Evolutionary conservation across 2,888 invertebrate genomes (phyloP), one percentile per base, ranked within the genome.

Genomic region (Limnephilus marmoratus): DNA sequence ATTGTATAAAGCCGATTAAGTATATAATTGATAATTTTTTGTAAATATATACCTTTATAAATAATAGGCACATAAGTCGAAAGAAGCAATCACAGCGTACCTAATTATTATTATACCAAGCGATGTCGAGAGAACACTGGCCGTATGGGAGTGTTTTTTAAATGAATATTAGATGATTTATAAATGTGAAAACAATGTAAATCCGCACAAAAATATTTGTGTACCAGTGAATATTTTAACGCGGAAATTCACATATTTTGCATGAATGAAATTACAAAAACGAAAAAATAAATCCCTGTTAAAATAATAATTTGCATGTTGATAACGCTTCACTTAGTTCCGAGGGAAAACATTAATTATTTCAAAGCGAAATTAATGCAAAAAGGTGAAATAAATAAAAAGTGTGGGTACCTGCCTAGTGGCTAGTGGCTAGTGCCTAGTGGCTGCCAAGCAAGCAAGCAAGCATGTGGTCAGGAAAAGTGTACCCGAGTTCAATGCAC

Each of bases 291-390:
- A 68, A 68, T 68, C 24, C n/a, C 24, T 68, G 68, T n/a, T 68
- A 68, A 68, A 68, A 68, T 68, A 82, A 85, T 37, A n/a, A 85
- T 85, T 81, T 91, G 89, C 88, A 53, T 89, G 68, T 90, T 82
- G 24, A 37, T 18, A n/a, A 85, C 85, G 45, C 45, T 85, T 49
- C 90, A 90, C 83, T 49, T 45, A 41, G 85, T 41, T 85, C 45
- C 45, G 85, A 41, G 85, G n/a, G 85, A 85, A 85, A 85, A 85
- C 18, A 41, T 85, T 68, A 31, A 82, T 82, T 31, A 82, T 82
- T 82, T 29, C 82, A 82, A 82, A 82, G 34, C 29, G 34, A 34
- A 82, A 34, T 82, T 13, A 34, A 82, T 31, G 13, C 82, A 82
- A 82, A 82, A 82, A 34, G 15, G 82, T 82, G 34, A 18, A 82